Base-by-base conservation (phyloP, 2,797 vertebrate genomes). In the Staurois parvus region DNA sequence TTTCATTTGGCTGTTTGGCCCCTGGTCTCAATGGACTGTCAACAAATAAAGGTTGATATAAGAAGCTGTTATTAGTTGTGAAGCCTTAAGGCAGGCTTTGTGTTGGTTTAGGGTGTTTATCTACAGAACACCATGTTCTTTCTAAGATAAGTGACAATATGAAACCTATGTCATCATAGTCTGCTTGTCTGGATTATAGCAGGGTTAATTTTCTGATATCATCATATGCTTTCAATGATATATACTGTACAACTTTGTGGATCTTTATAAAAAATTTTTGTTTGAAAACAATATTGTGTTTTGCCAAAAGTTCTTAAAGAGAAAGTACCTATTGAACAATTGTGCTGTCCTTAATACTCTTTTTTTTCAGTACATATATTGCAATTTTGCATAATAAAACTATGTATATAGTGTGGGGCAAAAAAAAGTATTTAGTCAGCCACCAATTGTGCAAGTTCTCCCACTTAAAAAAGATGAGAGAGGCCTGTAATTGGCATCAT, bases 121-220 rank as follows among this genome's bases (percentile, higher is more conserved):
- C 32, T 74, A 17, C 42, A 76, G 74, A 76, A 62, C 21, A 59
- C 75, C 30, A 64, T 66, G 81, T 83, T 83, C 48, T 76, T 56
- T 7, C 11, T 30, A 7, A 48, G 40, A 83, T 75, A 83, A n/a
- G 62, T 45, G 32, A 45, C 74, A 66, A 8, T 17, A 67, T 64
- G 28, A 21, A 74, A 15, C 28, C 59, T 37, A 30, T 24, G 37
- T 48, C 32, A 30, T 32, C 19, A 59, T 59, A 21, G 21, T 3
- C 21, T 42, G 2, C 17, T 30, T 83, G 72, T 64, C 17, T 26
- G 11, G 28, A 67, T 74, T 67, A 83, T 67, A 59, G 66, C 80
- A 82, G 34, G 2, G 21, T 75, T 37, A 24, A 59, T 59, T 59
- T 59, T 59, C 21, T 59, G 21, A 24, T 24, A 59, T 6, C 19